These are phyloP conservation scores for Cephus runcator DNA, from an alignment of 2,888 invertebrate species.

Conservation along the genomic window DNA sequence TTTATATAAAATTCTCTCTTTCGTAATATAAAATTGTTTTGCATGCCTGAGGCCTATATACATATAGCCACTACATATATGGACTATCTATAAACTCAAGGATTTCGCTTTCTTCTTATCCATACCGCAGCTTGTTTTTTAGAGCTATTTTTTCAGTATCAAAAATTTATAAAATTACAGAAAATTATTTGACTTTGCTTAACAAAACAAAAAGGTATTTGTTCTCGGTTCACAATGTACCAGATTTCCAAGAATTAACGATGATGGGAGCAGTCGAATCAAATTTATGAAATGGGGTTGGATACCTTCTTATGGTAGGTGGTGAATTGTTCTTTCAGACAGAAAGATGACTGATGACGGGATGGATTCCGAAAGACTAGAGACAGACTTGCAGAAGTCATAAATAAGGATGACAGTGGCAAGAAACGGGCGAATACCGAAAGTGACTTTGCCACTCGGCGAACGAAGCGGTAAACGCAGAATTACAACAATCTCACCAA, in stretches of 20 bases:
- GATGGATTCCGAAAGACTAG: not conserved
- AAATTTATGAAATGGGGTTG: not conserved
- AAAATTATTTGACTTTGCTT: not conserved
- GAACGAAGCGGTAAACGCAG: not conserved
- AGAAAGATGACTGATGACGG: not conserved
- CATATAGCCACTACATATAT: too few relatives aligned
- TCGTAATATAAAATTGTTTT: not conserved
- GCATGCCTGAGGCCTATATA: too few relatives aligned
- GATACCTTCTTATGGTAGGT: not conserved
- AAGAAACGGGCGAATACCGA: not conserved
- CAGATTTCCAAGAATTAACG: slow-evolving; percentile 29
- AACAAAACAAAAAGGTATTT: not conserved
- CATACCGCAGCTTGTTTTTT: not conserved
- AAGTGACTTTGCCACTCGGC: not conserved
- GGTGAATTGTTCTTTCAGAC: not conserved
- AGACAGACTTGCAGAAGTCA: slow-evolving; percentile 6
- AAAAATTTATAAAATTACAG: not conserved
- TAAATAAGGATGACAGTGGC: slow-evolving; percentile 31
- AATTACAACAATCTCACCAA: not conserved
- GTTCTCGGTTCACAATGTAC: not conserved
- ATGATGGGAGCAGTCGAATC: slow-evolving; percentile 6
- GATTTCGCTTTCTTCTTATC: not conserved
- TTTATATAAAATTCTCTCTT: not conserved
- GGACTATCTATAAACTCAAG: not conserved
- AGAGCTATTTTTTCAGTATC: not conserved